phyloP scores from a whole-genome alignment of 1,140 invertebrate genomes.

The Brachionus calyciflorus region DNA sequence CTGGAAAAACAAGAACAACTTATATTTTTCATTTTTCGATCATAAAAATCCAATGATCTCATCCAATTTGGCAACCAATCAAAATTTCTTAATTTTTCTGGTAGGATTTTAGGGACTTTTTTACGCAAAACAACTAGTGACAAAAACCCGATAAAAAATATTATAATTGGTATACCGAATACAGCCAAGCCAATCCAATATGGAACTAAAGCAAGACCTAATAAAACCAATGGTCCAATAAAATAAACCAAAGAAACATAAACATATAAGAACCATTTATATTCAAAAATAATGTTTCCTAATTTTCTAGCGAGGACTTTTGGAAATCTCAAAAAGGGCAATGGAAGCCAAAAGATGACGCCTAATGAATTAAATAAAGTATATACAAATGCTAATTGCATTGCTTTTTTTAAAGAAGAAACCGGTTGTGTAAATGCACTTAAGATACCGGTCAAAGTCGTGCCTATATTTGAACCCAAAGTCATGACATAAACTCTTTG shows the following conservation, averaged over 20 bases:
- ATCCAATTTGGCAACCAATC: conserved; percentile 11
- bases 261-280: conserved; percentile 65
- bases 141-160: background rate
- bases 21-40: background rate
- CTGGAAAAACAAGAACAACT: background rate
- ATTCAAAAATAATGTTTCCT: conserved; percentile 63
- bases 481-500: conserved; percentile 67
- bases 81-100: conserved; percentile 1
- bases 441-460: conserved; percentile 65
- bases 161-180: conserved; percentile 24
- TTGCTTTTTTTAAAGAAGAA: conserved; percentile 55
- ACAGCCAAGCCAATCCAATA: conserved; percentile 29
- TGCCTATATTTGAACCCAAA: conserved; percentile 68
- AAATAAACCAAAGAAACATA: conserved; percentile 65
- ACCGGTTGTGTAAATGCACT: conserved; percentile 62
- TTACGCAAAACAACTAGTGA: background rate
- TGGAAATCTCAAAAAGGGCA: conserved; percentile 65
- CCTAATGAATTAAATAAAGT: conserved; percentile 68
- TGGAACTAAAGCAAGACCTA: conserved; percentile 57
- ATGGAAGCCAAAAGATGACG: conserved; percentile 66
- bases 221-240: conserved; percentile 62
- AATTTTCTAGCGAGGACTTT: conserved; percentile 64
- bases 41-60: conserved; percentile 26
- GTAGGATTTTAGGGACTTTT: background rate
- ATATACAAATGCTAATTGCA: conserved; percentile 69